A percentile compares a stretch with the other conserved stretches of the same genome.
These are phyloP conservation scores for Scartelaos histophorus DNA, from an alignment of 2,113 vertebrate species.

Conservation along the genomic window DNA sequence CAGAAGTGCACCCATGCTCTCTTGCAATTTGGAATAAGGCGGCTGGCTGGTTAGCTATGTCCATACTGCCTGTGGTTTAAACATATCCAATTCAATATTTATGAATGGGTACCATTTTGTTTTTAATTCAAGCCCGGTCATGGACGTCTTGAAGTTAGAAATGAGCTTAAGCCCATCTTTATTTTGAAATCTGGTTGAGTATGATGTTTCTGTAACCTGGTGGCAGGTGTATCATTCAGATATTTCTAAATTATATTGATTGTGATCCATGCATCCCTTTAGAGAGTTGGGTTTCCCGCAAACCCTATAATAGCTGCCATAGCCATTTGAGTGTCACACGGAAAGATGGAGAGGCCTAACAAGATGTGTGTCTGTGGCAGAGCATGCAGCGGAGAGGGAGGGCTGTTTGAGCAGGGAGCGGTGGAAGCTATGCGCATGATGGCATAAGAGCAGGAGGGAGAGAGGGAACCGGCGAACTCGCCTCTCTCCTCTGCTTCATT, in stretches of 20 bases:
- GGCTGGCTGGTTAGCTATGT: too few species aligned
- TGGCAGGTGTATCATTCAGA: too few species aligned
- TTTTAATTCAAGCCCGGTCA: too few species aligned
- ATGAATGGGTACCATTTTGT: too few species aligned
- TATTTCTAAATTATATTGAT: constrained; percentile 6
- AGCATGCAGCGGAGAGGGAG: constrained; percentile 55
- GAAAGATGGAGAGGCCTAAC: constrained; percentile 44
- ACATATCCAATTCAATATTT: too few species aligned
- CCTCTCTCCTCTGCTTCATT: constrained; percentile 72
- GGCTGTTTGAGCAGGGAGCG: constrained; percentile 57
- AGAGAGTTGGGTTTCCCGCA: constrained; percentile 54
- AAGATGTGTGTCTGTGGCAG: constrained; percentile 38
- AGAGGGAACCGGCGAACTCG: constrained; percentile 46
- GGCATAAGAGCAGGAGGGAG: constrained; percentile 50
- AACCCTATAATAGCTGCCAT: constrained; percentile 55
- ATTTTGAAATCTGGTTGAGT: too few species aligned
- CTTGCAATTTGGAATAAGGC: too few species aligned
- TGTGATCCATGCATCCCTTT: constrained; percentile 46
- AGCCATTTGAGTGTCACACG: constrained; percentile 53
- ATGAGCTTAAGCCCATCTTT: too few species aligned
- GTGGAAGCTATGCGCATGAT: constrained; percentile 64
- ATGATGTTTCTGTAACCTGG: too few species aligned
- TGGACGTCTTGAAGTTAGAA: too few species aligned
- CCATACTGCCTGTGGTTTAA: too few species aligned
- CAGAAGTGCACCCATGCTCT: too few species aligned